Percentiles rank a stretch among this genome's conserved stretches.
phyloP scores from a whole-genome alignment of 2,113 vertebrate species.

The Pseudopodoces humilis region DNA sequence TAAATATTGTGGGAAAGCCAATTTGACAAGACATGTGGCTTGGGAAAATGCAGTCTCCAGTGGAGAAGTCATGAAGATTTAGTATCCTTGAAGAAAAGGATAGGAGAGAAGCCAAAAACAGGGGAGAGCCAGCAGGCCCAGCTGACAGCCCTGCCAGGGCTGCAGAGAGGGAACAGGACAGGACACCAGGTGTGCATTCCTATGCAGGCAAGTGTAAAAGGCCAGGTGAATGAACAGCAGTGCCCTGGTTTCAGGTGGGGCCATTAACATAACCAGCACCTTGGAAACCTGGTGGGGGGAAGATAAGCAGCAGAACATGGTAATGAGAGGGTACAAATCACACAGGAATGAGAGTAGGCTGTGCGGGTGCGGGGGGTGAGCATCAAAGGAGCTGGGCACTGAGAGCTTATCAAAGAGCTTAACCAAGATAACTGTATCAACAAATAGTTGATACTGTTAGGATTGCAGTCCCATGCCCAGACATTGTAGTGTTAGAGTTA shows the following conservation, averaged over 20 bases:
- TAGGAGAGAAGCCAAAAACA: conserved; percentile 7
- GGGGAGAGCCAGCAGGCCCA: neutral
- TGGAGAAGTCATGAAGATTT: neutral
- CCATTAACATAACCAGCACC: conserved; percentile 4
- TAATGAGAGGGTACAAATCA: neutral
- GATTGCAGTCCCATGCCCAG: neutral
- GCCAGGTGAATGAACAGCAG: neutral
- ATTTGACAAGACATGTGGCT: neutral
- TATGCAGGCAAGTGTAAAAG: neutral
- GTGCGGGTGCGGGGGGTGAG: neutral
- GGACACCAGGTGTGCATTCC: neutral
- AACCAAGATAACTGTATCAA: conserved; percentile 1
- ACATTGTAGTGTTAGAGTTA: neutral
- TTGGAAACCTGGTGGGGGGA: neutral
- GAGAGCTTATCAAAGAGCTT: neutral
- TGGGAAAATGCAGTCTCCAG: neutral
- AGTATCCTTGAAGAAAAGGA: conserved; percentile 11
- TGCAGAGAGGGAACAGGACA: neutral
- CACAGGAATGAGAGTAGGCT: conserved; percentile 18
- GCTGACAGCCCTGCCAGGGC: neutral
- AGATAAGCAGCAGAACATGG: conserved; percentile 17
- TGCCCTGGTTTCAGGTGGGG: conserved; percentile 13
- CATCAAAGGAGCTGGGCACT: neutral
- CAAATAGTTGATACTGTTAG: neutral
- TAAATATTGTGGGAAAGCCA: neutral